Base-by-base conservation (phyloP, 2,113 vertebrate species). In the Etheostoma cragini region DNA sequence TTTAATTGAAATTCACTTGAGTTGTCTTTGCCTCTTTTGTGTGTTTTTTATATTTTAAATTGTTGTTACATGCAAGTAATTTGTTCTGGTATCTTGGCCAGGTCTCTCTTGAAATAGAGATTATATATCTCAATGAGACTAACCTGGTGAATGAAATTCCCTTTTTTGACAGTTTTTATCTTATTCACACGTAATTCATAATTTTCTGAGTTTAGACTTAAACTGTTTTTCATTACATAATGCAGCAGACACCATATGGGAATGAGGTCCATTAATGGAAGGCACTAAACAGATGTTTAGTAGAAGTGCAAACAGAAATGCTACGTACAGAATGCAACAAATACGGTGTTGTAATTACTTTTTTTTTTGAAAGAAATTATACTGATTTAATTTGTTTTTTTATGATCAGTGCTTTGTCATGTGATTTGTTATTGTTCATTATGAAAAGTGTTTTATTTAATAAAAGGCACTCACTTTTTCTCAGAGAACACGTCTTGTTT, bases 261-360 rank as follows among this genome's bases (percentile, higher is more conserved):
- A 22, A 26, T 14, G 19, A 63, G 49, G 22, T 72, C 22, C 47
- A 53, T 64, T 56, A 10, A 11, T 45, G 61, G 15, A 63, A 66
- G 33, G 13, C 13, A 76, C 42, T 54, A 24, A 45, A 15, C 71
- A 61, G 47, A 66, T 75, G 58, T 69, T 69, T 64, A 49, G 50
- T 72, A 16, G 38, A 57, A 50, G 21, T 54, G 7, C 12, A 80
- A 24, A 71, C 17, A 63, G 22, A 62, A 58, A 26, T 53, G 46
- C 11, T 63, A 42, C 0, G 1, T 19, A 47, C 61, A 26, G 12
- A 53, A 14, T 46, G 0, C 22, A 49, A 22, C 22, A 53, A 66
- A 62, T 42, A 19, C 21, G 10, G 63, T 17, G 33, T 58, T 71
- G 35, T 33, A 73, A 68, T 50, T 35, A 21, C 49, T 53, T 46